Percentiles rank a stretch among this genome's conserved stretches.
Conservation (phyloP, 1,140 invertebrate genomes). For the Kradibia gibbosae region DNA sequence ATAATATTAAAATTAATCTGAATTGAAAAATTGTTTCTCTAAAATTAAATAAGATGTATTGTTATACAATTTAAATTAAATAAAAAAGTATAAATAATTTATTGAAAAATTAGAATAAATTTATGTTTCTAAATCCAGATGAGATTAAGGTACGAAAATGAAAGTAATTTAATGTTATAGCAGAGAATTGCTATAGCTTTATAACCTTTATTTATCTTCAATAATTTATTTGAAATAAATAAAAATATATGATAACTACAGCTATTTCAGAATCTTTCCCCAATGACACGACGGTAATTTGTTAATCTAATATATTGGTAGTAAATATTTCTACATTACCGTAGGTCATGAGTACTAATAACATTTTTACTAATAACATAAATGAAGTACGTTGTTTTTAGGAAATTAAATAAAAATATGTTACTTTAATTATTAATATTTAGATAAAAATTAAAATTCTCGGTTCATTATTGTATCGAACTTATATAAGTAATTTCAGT, state of each 20-base stretch:
- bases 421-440: no score
- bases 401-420: no score
- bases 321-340: constrained; percentile 28
- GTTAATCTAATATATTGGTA: constrained; percentile 15
- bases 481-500: not conserved
- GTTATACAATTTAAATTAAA: no score
- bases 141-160: constrained; percentile 9
- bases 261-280: constrained; percentile 35
- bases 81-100: no score
- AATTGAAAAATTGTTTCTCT: no score
- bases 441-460: not conserved
- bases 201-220: constrained; percentile 20
- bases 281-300: constrained; percentile 45
- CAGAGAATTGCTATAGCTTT: constrained; percentile 22
- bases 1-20: no score
- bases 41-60: no score
- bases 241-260: constrained; percentile 12
- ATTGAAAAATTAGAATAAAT: no score
- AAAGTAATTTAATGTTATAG: constrained; percentile 38
- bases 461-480: no score
- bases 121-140: no score
- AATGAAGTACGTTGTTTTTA: not conserved
- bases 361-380: not conserved
- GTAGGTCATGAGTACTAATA: constrained; percentile 34
- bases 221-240: constrained; percentile 38